A percentile compares a stretch with the other conserved stretches of the same genome.
Evolutionary conservation across 2,888 invertebrate genomes (phyloP).

Genomic region (Seira sanloemensis): DNA sequence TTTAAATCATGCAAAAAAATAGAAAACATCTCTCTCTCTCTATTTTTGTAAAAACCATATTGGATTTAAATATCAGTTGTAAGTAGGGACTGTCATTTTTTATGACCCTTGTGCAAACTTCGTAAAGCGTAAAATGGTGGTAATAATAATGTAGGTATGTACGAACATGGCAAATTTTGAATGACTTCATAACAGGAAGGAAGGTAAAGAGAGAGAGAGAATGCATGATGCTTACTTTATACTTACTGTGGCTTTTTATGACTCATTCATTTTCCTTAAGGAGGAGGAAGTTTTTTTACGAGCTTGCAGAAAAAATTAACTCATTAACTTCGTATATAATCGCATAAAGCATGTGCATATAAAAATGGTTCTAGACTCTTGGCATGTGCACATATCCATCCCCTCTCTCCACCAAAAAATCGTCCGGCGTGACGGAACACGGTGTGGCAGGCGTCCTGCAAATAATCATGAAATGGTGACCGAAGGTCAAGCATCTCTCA

Average conservation of each 20-base stretch:
- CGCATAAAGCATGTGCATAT: neutral
- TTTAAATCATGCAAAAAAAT: too few species aligned
- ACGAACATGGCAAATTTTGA: neutral
- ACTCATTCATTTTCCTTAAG: neutral
- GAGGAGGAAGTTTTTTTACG: neutral
- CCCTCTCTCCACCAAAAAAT: constrained; percentile 18
- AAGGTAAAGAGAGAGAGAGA: constrained; percentile 31
- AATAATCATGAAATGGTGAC: neutral
- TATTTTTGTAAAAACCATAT: too few species aligned
- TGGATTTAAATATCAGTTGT: neutral
- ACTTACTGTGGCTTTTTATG: too few species aligned
- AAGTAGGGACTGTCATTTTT: neutral
- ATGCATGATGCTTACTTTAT: constrained; percentile 44
- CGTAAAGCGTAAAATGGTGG: too few species aligned
- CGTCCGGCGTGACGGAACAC: neutral
- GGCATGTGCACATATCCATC: neutral
- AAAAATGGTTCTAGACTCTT: neutral
- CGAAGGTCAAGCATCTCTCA: neutral
- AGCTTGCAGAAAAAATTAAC: neutral
- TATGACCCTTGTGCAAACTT: too few species aligned
- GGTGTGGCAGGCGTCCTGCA: neutral
- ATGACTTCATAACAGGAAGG: neutral
- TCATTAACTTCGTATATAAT: neutral
- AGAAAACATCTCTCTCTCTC: neutral
- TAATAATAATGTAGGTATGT: too few species aligned